phyloP scores from a whole-genome alignment of 2,797 vertebrate genomes.

The Dermochelys coriacea region DNA sequence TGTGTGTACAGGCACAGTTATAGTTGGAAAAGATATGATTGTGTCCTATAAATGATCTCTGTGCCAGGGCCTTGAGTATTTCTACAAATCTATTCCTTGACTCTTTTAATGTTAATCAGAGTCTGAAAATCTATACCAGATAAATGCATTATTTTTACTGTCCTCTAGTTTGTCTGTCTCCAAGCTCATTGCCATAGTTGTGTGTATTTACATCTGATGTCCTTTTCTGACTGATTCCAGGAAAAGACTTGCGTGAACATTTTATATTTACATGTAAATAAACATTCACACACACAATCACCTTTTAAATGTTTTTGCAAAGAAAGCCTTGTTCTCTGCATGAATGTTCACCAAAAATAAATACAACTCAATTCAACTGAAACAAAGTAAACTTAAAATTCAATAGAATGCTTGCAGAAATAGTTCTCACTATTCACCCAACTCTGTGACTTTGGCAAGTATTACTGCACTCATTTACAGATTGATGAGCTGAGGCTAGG shows the following conservation, averaged over 20 bases:
- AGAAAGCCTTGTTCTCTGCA: neutral
- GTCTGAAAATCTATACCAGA: neutral
- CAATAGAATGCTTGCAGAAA: neutral
- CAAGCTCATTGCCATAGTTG: neutral
- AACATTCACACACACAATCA: neutral
- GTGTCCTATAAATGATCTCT: neutral
- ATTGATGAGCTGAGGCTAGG: neutral
- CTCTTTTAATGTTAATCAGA: neutral
- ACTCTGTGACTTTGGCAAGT: neutral
- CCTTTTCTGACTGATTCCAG: neutral
- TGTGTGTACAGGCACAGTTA: neutral
- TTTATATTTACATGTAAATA: neutral
- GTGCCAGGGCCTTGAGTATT: neutral
- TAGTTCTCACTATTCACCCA: neutral
- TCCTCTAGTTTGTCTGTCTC: neutral
- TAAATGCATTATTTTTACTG: neutral
- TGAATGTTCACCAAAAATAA: neutral
- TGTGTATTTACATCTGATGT: neutral
- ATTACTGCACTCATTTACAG: neutral
- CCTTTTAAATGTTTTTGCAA: neutral
- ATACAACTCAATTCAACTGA: neutral
- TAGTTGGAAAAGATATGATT: neutral
- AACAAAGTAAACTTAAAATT: neutral
- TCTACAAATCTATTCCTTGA: neutral
- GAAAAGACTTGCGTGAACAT: constrained; percentile 2